Base-by-base conservation (phyloP, 1,140 invertebrate genomes). In the Orchesella cincta region DNA sequence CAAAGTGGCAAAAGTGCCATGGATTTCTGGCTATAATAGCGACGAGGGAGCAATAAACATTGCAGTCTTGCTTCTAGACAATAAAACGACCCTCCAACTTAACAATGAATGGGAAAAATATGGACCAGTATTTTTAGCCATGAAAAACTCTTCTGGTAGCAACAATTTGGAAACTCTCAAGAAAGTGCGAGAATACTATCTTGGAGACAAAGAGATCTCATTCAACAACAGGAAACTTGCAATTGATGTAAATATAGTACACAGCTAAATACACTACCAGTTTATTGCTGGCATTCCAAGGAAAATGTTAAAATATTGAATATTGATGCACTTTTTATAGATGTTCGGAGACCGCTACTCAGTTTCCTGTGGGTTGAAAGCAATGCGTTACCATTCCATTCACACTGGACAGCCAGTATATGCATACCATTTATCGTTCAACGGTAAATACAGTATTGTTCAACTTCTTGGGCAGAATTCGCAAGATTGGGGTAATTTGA, bases 281-380 rank as follows among this genome's bases (percentile, higher is more conserved):
- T n/a, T n/a, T n/a, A n/a, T n/a, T 46, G 54, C 54, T 62, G 20
- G 8, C 16, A 73, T 34, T 16, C 16, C 35, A 33, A 18, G 34
- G 18, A 12, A 36, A 29, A 34, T 14, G 8, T 36, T 31, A 12
- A 16, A 23, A 12, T 34, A 62, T 74, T 74, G 67, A 35, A n/a
- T n/a, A n/a, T n/a, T n/a, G n/a, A n/a, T n/a, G n/a, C n/a, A n/a
- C 74, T 67, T 23, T 20, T 28, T 78, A 26, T 64, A 80, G 75
- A 80, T 82, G 76, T 78, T 82, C 52, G 72, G 74, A 26, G 81
- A 82, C 52, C 64, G 81, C 16, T 82, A 82, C 39, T 36, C 76
- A 14, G 23, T 76, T n/a, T 36, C 67, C n/a, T 82, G 81, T 76
- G 79, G 79, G 28, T 31, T 80, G 1, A 78, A 79, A 64, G 76